Conservation (phyloP, 92 coral and sea anemone species). For the Parazoanthus atlanticus region DNA sequence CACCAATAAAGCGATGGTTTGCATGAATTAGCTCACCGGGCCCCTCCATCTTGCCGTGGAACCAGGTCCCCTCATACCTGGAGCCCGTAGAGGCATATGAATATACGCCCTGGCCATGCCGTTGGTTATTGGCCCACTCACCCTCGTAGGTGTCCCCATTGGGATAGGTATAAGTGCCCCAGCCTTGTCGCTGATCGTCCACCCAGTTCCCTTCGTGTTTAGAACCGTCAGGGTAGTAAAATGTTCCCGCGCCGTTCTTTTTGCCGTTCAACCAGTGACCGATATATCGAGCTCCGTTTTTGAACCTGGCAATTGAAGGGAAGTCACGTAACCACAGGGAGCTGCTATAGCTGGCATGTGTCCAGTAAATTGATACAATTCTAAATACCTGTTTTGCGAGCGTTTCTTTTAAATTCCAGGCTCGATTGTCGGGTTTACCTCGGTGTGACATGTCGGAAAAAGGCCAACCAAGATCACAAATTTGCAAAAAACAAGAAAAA, state of each 20-base stretch:
- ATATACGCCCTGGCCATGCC: conserved; percentile 88
- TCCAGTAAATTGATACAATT: too few relatives aligned
- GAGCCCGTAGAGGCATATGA: conserved; percentile 84
- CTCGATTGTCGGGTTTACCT: too few relatives aligned
- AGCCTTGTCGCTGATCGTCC: conserved; percentile 79
- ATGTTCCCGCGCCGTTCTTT: conserved; percentile 81
- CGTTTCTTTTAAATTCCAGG: too few relatives aligned
- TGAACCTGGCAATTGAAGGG: conserved; percentile 59
- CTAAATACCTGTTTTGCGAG: too few relatives aligned
- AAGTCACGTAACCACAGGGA: not conserved
- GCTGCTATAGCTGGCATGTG: too few relatives aligned
- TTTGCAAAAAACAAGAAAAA: too few relatives aligned
- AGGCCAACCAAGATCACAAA: too few relatives aligned
- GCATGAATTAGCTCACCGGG: conserved; percentile 73
- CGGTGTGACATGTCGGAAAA: too few relatives aligned
- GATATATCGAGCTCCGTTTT: conserved; percentile 80
- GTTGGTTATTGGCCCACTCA: conserved; percentile 73
- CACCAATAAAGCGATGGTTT: conserved; percentile 77
- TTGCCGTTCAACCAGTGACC: conserved; percentile 75
- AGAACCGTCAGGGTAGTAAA: conserved; percentile 87
- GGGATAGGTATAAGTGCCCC: conserved; percentile 78
- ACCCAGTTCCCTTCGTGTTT: conserved; percentile 86
- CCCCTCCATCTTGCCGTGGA: conserved; percentile 80
- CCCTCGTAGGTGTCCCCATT: conserved; percentile 84
- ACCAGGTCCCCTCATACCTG: conserved; percentile 80